These are phyloP conservation scores for Hylomyscus alleni DNA, from an alignment of 2,797 vertebrate genomes.

Conservation along the genomic window DNA sequence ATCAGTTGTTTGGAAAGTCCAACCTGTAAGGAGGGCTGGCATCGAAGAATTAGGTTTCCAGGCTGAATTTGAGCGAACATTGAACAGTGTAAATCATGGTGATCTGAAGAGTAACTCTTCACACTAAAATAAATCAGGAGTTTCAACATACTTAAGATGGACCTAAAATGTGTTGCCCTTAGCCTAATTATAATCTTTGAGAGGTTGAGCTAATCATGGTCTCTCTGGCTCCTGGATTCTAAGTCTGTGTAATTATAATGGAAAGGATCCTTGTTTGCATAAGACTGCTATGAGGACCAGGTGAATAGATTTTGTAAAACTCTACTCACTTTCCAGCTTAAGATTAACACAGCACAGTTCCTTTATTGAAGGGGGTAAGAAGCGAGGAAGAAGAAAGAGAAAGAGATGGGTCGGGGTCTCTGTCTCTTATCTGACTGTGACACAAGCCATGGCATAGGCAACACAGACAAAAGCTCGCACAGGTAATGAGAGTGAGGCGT, in stretches of 20 bases:
- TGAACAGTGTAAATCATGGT: neutral
- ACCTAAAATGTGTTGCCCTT: neutral
- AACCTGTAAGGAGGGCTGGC: neutral
- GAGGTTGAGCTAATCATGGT: neutral
- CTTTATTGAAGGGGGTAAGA: neutral
- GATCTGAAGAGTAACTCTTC: neutral
- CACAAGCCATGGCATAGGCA: neutral
- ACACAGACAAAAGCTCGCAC: neutral
- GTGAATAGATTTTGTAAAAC: neutral
- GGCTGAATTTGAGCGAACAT: neutral
- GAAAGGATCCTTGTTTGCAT: neutral
- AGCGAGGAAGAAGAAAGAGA: neutral
- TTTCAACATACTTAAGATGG: neutral
- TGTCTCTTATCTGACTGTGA: neutral
- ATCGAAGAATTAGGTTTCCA: conserved; percentile 16
- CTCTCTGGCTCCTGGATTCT: neutral
- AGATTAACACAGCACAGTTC: neutral
- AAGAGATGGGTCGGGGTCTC: neutral
- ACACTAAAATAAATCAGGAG: neutral
- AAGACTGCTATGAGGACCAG: neutral
- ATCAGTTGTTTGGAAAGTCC: neutral
- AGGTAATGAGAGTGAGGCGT: neutral
- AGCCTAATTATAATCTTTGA: neutral
- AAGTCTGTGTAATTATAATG: conserved; percentile 13
- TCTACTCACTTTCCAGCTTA: neutral